Conservation (phyloP, 2,888 invertebrate genomes). For the Leptogaster cylindrica region DNA sequence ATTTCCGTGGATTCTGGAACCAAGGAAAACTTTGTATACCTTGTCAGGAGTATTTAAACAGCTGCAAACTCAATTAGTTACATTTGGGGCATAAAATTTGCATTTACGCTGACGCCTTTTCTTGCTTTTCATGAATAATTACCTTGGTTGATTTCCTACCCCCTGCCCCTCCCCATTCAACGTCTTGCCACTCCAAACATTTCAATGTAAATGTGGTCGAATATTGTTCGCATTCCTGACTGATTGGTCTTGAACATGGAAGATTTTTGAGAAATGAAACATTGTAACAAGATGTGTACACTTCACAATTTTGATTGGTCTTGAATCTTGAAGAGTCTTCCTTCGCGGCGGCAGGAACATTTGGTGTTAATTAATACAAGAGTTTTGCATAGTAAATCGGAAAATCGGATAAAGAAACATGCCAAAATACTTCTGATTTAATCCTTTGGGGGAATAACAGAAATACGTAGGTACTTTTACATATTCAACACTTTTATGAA, state of each 20-base stretch:
- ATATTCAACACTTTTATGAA: too few relatives aligned
- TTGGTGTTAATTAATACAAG: constrained; percentile 10
- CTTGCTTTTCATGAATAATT: constrained; percentile 32
- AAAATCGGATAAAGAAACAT: too few relatives aligned
- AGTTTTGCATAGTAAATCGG: background rate
- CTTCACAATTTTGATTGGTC: background rate
- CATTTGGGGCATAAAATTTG: constrained; percentile 36
- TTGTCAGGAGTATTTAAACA: constrained; percentile 26
- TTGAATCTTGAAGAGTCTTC: background rate
- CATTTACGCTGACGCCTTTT: constrained; percentile 39
- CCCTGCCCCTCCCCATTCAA: background rate
- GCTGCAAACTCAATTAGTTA: constrained; percentile 36
- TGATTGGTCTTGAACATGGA: constrained; percentile 11
- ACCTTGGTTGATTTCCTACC: background rate
- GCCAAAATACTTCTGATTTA: too few relatives aligned
- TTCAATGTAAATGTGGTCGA: constrained; percentile 19
- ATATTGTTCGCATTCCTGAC: constrained; percentile 27
- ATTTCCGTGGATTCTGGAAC: constrained; percentile 3
- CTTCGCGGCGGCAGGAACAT: background rate
- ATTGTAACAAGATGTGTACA: constrained; percentile 7
- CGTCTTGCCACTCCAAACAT: constrained; percentile 1
- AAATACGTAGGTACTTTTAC: too few relatives aligned
- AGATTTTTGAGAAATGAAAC: background rate
- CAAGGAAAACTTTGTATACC: constrained; percentile 17
- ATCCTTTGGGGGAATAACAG: too few relatives aligned